Conservation (phyloP, 2,797 vertebrate species). For the Myripristis jacobus region DNA sequence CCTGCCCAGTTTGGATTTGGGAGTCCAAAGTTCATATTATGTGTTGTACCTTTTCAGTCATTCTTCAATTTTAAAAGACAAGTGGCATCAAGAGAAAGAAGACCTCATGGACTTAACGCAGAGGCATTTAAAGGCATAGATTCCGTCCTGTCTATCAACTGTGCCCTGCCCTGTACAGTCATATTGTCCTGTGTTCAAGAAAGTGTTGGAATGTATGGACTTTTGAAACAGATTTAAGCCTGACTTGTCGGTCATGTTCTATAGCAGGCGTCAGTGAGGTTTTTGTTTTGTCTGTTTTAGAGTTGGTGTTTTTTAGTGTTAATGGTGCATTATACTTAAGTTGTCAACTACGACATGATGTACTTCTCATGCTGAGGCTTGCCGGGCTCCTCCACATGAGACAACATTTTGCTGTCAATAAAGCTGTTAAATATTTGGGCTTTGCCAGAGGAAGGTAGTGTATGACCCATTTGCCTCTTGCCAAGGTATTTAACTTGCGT, state of each 20-base stretch:
- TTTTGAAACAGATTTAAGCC: constrained; percentile 2
- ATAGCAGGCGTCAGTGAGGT: not conserved
- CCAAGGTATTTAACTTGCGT: not conserved
- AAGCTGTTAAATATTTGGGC: constrained; percentile 16
- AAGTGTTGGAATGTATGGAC: constrained; percentile 5
- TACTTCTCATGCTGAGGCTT: constrained; percentile 64
- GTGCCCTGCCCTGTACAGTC: constrained; percentile 25
- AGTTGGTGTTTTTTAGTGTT: constrained; percentile 19
- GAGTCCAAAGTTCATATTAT: not conserved
- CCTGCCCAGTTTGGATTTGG: too few species aligned
- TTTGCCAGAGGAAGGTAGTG: not conserved
- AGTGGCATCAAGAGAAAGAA: too few species aligned
- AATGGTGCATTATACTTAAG: constrained; percentile 18
- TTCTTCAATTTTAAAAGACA: too few species aligned
- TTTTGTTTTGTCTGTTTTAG: constrained; percentile 12
- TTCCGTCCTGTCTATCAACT: not conserved
- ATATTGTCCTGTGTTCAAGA: constrained; percentile 17
- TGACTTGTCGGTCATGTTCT: not conserved
- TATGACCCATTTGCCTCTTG: constrained; percentile 2
- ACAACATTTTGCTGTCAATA: constrained; percentile 5
- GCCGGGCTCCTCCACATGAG: constrained; percentile 45
- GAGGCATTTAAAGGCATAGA: too few species aligned
- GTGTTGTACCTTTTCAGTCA: too few species aligned
- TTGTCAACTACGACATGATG: constrained; percentile 14
- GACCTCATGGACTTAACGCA: too few species aligned